Evolutionary conservation across 1,140 invertebrate species (phyloP), one percentile per base, ranked within the genome.

Genomic region (Drosophila tropicalis): DNA sequence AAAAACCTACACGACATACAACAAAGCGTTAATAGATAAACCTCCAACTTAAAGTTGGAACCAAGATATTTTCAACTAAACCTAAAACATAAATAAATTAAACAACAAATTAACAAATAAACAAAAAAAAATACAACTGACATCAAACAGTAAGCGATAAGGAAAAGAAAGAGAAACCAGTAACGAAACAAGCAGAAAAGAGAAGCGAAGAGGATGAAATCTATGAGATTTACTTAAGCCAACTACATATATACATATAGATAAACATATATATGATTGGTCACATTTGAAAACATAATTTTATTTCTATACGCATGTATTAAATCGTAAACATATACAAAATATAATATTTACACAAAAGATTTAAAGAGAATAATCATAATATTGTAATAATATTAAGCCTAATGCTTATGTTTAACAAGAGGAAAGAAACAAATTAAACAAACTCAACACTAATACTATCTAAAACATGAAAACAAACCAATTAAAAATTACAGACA

Each of bases 241-340:
- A 41, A 66, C 34, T 17, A 62, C 5, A 29, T 29, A 29, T 29
- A 36, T 9, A 25, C 4, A 29, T 29, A 6, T 29, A 29, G 22
- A 25, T 34, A 34, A 34, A 60, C 29, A 34, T 61, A 41, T 61
- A 61, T 61, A 62, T 25, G 19, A 44, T 40, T 40, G 25, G 29
- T 67, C 75, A 77, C 67, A 77, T 71, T 77, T 76, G n/a, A 77
- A 77, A 76, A 41, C 73, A 70, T 76, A 77, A 77, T 77, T 77
- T 77, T 77, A 77, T 77, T 77, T 77, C 76, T 77, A 77, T 77
- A 77, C 58, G 57, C 74, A 76, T 77, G 71, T 77, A 77, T 67
- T 74, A 66, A 62, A 65, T 32, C 34, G 44, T 51, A 51, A 56
- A 72, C 64, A 74, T 55, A 67, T 79, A 67, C 54, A 74, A 77